phyloP scores from a whole-genome alignment of 2,888 invertebrate genomes.

The Andricus quercusramuli region DNA sequence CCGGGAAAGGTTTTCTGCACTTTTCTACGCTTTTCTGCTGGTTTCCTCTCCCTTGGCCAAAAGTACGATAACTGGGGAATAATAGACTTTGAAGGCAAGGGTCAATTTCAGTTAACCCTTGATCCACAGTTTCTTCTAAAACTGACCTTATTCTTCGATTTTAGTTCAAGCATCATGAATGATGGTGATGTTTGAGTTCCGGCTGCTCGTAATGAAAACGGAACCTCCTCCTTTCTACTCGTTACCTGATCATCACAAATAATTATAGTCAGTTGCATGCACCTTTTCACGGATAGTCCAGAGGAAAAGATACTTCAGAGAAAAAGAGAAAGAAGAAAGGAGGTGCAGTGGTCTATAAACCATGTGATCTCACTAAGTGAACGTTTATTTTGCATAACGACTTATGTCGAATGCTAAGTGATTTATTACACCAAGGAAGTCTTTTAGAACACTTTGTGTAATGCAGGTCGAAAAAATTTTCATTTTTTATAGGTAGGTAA shows the following conservation, averaged over 20 bases:
- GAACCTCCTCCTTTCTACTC: constrained; percentile 23
- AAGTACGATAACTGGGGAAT: too few relatives aligned
- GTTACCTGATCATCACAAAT: constrained; percentile 13
- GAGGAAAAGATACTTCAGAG: neutral
- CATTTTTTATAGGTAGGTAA: too few relatives aligned
- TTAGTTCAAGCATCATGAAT: neutral
- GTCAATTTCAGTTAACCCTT: too few relatives aligned
- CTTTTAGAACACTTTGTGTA: too few relatives aligned
- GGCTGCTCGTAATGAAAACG: constrained; percentile 9
- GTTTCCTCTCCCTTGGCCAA: too few relatives aligned
- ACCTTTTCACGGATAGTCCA: neutral
- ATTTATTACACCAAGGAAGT: neutral
- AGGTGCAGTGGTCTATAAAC: neutral
- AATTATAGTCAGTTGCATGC: constrained; percentile 17
- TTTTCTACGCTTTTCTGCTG: too few relatives aligned
- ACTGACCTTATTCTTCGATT: neutral
- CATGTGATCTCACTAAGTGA: neutral
- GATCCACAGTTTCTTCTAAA: too few relatives aligned
- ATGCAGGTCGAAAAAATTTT: too few relatives aligned
- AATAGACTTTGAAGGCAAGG: too few relatives aligned
- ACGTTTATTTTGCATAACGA: constrained; percentile 10
- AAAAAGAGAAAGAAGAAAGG: neutral
- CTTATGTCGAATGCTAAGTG: neutral
- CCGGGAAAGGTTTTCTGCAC: too few relatives aligned
- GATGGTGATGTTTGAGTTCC: constrained; percentile 16